Evolutionary conservation across 2,888 invertebrate species (phyloP), one percentile per base, ranked within the genome.

Genomic region (Tribolium freemani): DNA sequence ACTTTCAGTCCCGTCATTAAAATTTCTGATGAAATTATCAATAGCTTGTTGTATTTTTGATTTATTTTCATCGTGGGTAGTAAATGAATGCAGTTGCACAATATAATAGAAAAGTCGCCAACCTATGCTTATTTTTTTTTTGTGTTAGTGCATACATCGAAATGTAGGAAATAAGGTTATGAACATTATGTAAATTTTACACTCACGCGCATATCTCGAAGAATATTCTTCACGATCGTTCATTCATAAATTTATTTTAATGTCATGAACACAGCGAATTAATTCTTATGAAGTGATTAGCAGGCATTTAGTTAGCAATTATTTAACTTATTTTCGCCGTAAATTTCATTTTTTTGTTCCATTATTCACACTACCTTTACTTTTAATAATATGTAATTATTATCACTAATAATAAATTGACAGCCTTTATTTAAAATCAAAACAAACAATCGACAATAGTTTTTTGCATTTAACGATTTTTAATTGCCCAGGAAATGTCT

Each of bases 171-270:
- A 21, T 20, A 51, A 51, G 21, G 51, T 51, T 38, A 38, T 38
- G 38, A 38, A n/a, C 21, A 56, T 56, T 56, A 56, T 56, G 56
- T 56, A 56, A 56, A 56, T 56, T 56, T n/a, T n/a, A 56, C 56
- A 13, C 56, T 56, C 56, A 56, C 56, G 56, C 56, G 10, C 10
- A 13, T 21, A 30, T 30, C 54, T 56, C 1, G n/a, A 26, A 56
- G 13, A 56, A 31, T 10, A 38, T 38, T 38, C 38, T 3, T 56
- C 31, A 9, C 21, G 16, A 51, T 56, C 56, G 26, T 31, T 56
- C 56, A 56, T 56, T 56, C 56, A 56, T 56, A 56, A 56, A 31
- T 56, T 56, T 56, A 20, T 31, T 56, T 56, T 56, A 56, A 56
- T 56, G 31, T 56, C 56, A 26, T 31, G 31, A 56, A 56, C 30